These are phyloP conservation scores for Drosophila buzzatii DNA, from an alignment of 2,888 invertebrate genomes.

Conservation along the genomic window DNA sequence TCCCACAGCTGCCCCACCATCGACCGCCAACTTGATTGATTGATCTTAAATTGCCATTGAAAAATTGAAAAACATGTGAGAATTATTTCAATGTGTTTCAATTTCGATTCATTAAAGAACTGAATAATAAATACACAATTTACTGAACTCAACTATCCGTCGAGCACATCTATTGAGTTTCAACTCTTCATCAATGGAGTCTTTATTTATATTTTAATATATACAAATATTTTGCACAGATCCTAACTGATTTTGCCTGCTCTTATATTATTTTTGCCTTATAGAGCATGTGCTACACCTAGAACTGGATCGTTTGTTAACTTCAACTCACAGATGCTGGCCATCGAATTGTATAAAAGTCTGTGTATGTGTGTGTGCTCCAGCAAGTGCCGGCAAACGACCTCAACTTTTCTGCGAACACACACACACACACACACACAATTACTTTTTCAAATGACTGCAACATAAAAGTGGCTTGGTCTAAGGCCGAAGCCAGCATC, in stretches of 20 bases:
- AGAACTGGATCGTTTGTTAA: slow-evolving; percentile 52
- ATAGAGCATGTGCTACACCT: slow-evolving; percentile 62
- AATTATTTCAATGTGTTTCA: slow-evolving; percentile 7
- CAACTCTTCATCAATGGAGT: neutral
- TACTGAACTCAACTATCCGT: neutral
- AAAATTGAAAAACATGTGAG: slow-evolving; percentile 7
- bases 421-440: slow-evolving; percentile 20
- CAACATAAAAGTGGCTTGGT: slow-evolving; percentile 26
- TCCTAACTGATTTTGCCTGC: neutral
- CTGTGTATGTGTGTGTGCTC: slow-evolving; percentile 1
- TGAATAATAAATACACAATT: neutral
- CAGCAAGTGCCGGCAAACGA: slow-evolving; percentile 73
- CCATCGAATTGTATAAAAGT: neutral
- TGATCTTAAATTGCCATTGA: slow-evolving; percentile 35
- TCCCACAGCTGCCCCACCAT: neutral
- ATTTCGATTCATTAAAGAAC: neutral
- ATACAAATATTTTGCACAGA: neutral
- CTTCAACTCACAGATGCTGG: slow-evolving; percentile 29
- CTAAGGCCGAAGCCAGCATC: slow-evolving; percentile 14
- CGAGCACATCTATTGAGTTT: neutral
- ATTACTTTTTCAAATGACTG: slow-evolving; percentile 15
- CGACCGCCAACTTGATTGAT: slow-evolving; percentile 22
- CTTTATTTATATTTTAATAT: neutral
- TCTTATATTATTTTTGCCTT: slow-evolving; percentile 18
- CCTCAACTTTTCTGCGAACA: slow-evolving; percentile 43